Conservation (phyloP, 2,797 vertebrate genomes). For the Tragopan temminckii region DNA sequence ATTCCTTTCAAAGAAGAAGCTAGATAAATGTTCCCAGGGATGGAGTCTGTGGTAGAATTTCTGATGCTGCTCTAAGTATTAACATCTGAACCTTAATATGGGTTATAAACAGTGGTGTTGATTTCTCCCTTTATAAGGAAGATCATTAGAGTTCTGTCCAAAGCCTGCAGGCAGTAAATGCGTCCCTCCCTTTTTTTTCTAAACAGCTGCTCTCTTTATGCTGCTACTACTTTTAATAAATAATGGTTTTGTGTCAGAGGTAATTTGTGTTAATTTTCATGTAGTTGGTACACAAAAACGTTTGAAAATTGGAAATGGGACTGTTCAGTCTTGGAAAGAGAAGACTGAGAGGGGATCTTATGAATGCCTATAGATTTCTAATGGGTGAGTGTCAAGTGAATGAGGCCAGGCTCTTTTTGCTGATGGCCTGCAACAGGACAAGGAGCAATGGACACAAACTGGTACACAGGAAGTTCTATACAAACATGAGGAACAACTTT, state of each 20-base stretch:
- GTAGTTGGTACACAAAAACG: neutral
- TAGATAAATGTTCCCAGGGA: neutral
- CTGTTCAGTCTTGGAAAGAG: neutral
- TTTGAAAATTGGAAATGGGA: neutral
- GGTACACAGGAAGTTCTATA: neutral
- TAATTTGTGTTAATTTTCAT: neutral
- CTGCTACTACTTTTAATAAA: neutral
- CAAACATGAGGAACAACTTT: neutral
- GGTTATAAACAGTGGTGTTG: neutral
- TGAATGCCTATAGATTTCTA: neutral
- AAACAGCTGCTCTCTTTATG: neutral
- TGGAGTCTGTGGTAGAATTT: neutral
- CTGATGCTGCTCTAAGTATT: fast-evolving
- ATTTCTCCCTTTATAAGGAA: neutral
- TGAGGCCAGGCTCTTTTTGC: neutral
- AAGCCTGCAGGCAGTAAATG: neutral
- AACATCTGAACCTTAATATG: neutral
- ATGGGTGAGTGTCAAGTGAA: neutral
- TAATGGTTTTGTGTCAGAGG: neutral
- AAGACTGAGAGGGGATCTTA: neutral
- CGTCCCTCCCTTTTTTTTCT: neutral
- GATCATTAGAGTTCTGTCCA: neutral
- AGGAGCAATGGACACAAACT: no score
- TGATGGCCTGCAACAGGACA: neutral
- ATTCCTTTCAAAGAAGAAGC: neutral